phyloP scores from a whole-genome alignment of 2,113 vertebrate species.

The Sorex araneus region DNA sequence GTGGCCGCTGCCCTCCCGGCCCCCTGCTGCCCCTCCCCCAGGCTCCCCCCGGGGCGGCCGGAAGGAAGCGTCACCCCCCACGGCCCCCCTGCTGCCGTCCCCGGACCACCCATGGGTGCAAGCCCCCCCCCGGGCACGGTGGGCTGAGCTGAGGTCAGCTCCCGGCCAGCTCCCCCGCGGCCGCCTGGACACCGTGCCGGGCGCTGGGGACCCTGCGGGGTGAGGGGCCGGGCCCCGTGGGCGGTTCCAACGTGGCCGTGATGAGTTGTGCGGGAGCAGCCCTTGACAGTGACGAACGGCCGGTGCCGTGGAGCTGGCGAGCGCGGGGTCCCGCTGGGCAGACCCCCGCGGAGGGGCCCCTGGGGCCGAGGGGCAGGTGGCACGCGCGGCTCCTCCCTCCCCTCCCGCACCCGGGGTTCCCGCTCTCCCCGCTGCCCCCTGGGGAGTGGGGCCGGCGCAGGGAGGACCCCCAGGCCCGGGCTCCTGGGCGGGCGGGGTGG shows the following conservation, averaged over 20 bases:
- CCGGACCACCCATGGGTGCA: too few relatives aligned
- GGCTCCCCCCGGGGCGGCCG: too few relatives aligned
- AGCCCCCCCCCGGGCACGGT: too few relatives aligned
- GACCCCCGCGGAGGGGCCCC: constrained; percentile 4
- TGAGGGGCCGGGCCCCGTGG: constrained; percentile 56
- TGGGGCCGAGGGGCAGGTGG: neutral
- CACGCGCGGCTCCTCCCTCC: too few relatives aligned
- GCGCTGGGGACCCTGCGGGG: neutral
- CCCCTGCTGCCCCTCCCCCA: too few relatives aligned
- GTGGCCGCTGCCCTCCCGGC: too few relatives aligned
- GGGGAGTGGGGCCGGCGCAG: neutral
- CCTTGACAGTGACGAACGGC: constrained; percentile 94
- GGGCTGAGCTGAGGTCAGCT: too few relatives aligned
- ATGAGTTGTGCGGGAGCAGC: constrained; percentile 90
- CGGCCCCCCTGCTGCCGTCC: neutral
- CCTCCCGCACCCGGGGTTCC: too few relatives aligned
- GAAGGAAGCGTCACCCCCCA: too few relatives aligned
- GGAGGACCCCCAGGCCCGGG: fast-evolving
- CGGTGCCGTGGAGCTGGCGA: constrained; percentile 86
- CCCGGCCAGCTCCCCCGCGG: too few relatives aligned
- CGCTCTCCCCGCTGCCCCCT: too few relatives aligned
- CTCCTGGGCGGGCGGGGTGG: neutral
- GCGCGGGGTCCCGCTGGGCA: constrained; percentile 86
- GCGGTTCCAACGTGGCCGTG: constrained; percentile 89
- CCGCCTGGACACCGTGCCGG: neutral